These are phyloP conservation scores for Platysteira castanea DNA, from an alignment of 2,113 vertebrate species.

Conservation along the genomic window DNA sequence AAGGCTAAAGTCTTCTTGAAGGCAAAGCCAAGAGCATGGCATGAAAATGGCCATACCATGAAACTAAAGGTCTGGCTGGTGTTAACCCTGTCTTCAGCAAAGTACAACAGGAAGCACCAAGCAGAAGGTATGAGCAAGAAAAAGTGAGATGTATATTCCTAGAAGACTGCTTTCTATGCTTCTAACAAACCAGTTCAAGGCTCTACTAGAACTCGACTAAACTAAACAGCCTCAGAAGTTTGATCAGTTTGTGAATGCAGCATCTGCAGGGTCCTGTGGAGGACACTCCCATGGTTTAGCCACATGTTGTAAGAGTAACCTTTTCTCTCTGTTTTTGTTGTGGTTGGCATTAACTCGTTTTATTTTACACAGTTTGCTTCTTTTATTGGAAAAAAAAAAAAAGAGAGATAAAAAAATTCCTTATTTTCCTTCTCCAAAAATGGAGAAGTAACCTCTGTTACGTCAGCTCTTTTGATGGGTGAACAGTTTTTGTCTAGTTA, in stretches of 20 bases:
- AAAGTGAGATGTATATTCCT: background rate
- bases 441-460: background rate
- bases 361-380: background rate
- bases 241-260: background rate
- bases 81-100: background rate
- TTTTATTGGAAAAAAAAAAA: background rate
- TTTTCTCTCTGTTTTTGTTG: background rate
- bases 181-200: background rate
- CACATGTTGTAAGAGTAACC: background rate
- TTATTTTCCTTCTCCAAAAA: background rate
- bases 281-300: background rate
- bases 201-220: background rate
- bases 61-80: background rate
- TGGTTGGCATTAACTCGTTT: background rate
- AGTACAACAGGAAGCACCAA: background rate
- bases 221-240: background rate
- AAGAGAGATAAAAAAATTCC: accelerated
- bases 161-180: background rate
- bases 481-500: background rate
- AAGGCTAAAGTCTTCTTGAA: background rate
- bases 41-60: background rate
- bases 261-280: background rate
- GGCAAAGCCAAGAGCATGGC: background rate
- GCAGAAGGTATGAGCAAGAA: background rate
- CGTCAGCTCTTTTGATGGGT: background rate